Percentiles rank a stretch among this genome's conserved stretches.
Conservation (phyloP, 1,140 invertebrate species). For the Batillaria attramentaria region DNA sequence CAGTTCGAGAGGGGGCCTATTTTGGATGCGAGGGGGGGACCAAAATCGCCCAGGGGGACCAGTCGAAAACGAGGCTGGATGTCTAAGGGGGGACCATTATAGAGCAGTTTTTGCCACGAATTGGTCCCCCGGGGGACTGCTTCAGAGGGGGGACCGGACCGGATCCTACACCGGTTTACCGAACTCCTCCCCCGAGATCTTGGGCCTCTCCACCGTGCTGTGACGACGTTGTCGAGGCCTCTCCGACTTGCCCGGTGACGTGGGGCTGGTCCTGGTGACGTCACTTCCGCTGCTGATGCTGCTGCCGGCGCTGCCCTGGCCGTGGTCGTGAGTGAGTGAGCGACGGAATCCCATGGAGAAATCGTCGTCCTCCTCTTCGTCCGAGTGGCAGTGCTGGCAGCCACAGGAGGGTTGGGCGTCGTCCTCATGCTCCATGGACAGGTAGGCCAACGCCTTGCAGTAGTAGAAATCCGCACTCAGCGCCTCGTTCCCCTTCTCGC, state of each 20-base stretch:
- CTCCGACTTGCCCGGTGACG: background rate
- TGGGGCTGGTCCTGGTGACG: background rate
- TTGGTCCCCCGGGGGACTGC: background rate
- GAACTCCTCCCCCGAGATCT: background rate
- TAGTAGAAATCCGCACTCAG: constrained; percentile 22
- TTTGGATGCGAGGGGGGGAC: no score
- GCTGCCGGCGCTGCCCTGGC: background rate
- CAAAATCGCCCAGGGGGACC: no score
- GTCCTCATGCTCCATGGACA: background rate
- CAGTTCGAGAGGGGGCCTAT: no score
- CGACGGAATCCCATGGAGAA: background rate
- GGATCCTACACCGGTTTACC: background rate
- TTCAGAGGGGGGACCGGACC: background rate
- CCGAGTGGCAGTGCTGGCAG: background rate
- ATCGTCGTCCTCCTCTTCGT: constrained; percentile 2
- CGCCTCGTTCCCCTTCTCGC: no score
- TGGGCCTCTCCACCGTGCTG: no score
- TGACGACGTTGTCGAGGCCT: no score
- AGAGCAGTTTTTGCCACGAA: background rate
- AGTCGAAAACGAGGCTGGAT: no score
- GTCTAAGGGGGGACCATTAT: no score
- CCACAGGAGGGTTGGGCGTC: background rate
- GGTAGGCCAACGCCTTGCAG: constrained; percentile 15
- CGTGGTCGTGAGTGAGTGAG: background rate
- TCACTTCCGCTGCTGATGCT: background rate